Evolutionary conservation across 2,888 invertebrate species (phyloP).

Genomic region (Drepanosiphum platanoidis): DNA sequence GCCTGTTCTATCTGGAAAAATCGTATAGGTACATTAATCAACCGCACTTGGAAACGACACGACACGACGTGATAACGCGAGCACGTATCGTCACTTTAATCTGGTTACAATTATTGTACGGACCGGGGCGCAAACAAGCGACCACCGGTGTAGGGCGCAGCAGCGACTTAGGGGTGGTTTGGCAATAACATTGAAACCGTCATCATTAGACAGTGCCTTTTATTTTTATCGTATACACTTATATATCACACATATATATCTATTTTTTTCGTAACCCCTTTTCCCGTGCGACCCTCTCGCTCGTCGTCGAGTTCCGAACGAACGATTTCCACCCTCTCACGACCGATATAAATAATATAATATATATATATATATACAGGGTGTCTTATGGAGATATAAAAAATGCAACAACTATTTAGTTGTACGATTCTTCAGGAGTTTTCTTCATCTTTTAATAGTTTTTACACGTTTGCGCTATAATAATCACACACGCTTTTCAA

Average conservation of each 20-base stretch:
- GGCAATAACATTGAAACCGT: slow-evolving; percentile 53
- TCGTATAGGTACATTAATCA: slow-evolving; percentile 57
- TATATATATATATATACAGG: too few species aligned
- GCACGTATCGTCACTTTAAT: slow-evolving; percentile 41
- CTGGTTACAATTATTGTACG: slow-evolving; percentile 20
- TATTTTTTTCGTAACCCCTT: slow-evolving; percentile 37
- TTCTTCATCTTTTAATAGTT: too few species aligned
- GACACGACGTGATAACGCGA: slow-evolving; percentile 25
- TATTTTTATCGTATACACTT: not conserved
- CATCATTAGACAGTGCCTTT: slow-evolving; percentile 46
- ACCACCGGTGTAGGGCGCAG: not conserved
- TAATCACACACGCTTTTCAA: too few species aligned
- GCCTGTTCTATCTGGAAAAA: slow-evolving; percentile 27
- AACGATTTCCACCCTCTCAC: slow-evolving; percentile 45
- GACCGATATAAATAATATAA: too few species aligned
- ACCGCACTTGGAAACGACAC: slow-evolving; percentile 40
- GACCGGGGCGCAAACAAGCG: not conserved
- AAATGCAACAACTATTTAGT: too few species aligned
- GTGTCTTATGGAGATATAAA: too few species aligned
- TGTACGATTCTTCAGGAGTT: too few species aligned
- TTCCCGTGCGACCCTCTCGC: slow-evolving; percentile 34
- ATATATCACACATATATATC: not conserved
- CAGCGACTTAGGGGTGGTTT: slow-evolving; percentile 35
- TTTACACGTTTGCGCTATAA: too few species aligned
- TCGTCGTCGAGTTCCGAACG: slow-evolving; percentile 33